Evolutionary conservation across 2,113 vertebrate genomes (phyloP), one percentile per base, ranked within the genome.

Genomic region (Eublepharis macularius): DNA sequence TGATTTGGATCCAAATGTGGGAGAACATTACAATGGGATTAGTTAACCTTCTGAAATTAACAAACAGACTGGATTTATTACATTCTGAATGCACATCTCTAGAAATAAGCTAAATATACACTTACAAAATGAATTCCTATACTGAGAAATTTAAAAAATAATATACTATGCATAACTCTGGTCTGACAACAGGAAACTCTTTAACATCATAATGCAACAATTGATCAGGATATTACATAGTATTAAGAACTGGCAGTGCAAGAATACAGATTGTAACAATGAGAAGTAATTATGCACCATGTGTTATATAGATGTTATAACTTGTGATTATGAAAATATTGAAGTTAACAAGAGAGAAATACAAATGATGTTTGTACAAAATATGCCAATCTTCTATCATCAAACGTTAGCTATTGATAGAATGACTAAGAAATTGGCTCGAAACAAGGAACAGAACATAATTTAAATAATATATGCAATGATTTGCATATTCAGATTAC

Each of bases 381-480:
- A 54, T 68, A 69, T 77, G 45, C 75, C 47, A 77, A 49, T 84
- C 63, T 54, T 77, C 60, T 65, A 26, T 66, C 26, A 68, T 69
- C 26, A 77, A 29, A 41, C n/a, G 29, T 68, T 26, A 76, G n/a
- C 60, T 32, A 47, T 34, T 75, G 60, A n/a, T 66, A 82, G 47
- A 70, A 1, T 80, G 68, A 74, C 47, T 88, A 87, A 92, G 78
- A 73, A 74, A 51, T 65, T 86, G 72, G 21, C 36, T 45, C 29
- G 90, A 36, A 89, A 80, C 49, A 90, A 89, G 4, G 19, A 81
- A 29, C 66, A 90, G 87, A 90, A 19, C 73, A 11, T 92, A 87
- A 92, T 90, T 94, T 89, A 91, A 93, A 84, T 75, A 88, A 54
- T 73, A 86, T 68, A 89, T 57, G 88, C 47, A 75, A 66, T 88